These are phyloP conservation scores for Eupeodes latifasciatus DNA, from an alignment of 2,888 invertebrate genomes.

Conservation along the genomic window DNA sequence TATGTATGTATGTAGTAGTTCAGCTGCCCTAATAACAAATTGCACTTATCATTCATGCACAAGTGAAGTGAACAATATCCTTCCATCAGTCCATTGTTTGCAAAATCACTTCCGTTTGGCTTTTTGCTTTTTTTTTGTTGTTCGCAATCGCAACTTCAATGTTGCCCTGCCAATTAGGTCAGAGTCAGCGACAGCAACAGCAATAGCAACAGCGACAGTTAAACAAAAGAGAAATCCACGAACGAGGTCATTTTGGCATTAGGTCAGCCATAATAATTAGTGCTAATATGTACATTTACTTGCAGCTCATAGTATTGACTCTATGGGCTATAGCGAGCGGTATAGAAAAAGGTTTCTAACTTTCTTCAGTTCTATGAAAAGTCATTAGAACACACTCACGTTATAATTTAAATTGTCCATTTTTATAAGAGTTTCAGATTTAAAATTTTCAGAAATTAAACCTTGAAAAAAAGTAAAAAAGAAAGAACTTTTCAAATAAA, in stretches of 20 bases:
- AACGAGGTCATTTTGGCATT: conserved; percentile 19
- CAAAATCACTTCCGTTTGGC: conserved; percentile 19
- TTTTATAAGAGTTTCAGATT: background rate
- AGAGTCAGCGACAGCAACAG: background rate
- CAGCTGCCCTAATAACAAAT: background rate
- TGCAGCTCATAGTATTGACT: background rate
- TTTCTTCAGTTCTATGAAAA: background rate
- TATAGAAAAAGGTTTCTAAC: background rate
- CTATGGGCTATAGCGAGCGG: background rate
- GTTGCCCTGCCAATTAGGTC: conserved; percentile 7
- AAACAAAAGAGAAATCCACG: conserved; percentile 41
- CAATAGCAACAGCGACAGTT: background rate
- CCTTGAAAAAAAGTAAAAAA: too few relatives aligned
- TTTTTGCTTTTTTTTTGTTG: background rate
- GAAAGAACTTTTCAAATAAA: too few relatives aligned
- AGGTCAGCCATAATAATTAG: conserved; percentile 41
- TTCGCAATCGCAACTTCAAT: conserved; percentile 3
- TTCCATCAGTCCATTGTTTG: conserved; percentile 21
- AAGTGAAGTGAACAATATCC: background rate
- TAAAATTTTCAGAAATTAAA: too few relatives aligned
- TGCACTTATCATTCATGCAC: conserved; percentile 8
- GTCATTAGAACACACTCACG: background rate
- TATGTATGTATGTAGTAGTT: too few relatives aligned
- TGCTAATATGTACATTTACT: background rate
- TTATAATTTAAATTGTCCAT: background rate